phyloP scores from a whole-genome alignment of 1,140 invertebrate genomes.

The Drosophila willistoni region DNA sequence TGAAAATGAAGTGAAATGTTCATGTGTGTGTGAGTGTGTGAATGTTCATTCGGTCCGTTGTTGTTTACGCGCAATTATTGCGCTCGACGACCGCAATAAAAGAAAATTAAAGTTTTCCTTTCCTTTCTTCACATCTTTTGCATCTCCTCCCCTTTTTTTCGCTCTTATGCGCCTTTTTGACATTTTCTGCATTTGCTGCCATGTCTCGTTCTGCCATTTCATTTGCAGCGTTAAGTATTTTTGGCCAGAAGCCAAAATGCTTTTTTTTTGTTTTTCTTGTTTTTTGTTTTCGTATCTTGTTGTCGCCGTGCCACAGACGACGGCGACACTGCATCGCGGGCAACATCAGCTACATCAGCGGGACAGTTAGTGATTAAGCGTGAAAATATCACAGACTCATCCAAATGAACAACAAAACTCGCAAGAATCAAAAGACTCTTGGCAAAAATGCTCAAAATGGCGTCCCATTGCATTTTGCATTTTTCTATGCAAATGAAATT shows the following conservation, averaged over 20 bases:
- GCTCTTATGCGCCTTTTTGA: constrained; percentile 39
- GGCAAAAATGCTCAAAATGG: constrained; percentile 45
- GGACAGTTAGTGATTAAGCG: constrained; percentile 80
- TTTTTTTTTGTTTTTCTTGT: constrained; percentile 25
- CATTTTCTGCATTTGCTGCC: constrained; percentile 68
- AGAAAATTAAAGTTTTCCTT: constrained; percentile 74
- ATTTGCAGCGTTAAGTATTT: constrained; percentile 79
- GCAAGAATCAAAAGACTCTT: constrained; percentile 25
- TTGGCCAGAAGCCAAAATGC: constrained; percentile 71
- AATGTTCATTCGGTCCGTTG: constrained; percentile 26
- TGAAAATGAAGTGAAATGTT: constrained; percentile 46
- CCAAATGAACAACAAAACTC: constrained; percentile 42
- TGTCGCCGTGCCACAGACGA: constrained; percentile 58
- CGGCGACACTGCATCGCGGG: constrained; percentile 11
- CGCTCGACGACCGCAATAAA: constrained; percentile 75
- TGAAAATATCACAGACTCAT: constrained; percentile 78
- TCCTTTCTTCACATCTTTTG: constrained; percentile 12
- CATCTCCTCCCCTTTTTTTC: not conserved
- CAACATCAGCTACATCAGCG: constrained; percentile 16
- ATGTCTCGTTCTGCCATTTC: constrained; percentile 72
- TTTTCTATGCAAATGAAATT: constrained; percentile 31
- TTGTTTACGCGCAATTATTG: constrained; percentile 73
- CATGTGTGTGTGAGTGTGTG: not conserved
- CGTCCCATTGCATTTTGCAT: constrained; percentile 47
- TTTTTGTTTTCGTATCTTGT: constrained; percentile 51